Evolutionary conservation across 1,140 invertebrate genomes (phyloP), one percentile per base, ranked within the genome.

Genomic region (Episyrphus balteatus): DNA sequence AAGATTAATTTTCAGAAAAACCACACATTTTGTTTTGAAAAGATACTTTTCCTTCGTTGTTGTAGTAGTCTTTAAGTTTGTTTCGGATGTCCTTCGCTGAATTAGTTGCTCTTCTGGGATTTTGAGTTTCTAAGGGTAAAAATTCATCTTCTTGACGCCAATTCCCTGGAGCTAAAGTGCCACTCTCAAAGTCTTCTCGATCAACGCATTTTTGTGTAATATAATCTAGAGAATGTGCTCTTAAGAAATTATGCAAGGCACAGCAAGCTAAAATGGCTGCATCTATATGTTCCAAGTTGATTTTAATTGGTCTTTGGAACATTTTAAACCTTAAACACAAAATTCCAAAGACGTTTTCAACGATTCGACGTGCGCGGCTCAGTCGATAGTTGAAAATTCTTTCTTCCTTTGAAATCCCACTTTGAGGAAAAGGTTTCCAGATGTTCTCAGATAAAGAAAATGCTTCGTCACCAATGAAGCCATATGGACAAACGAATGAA

Each of bases 391-490:
- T 73, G 38, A 66, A 73, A 19, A 58, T 59, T 45, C 54, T 18
- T 57, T 72, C 39, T 44, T 51, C 44, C 44, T 44, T 43, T 45
- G 53, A 51, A 21, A 58, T 44, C 21, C 55, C 49, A 19, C 52
- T 52, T 31, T 52, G 55, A 19, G 50, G 49, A 55, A 58, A 76
- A 38, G 72, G 72, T 57, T 71, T 72, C 63, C 73, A 60, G n/a
- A 74, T 44, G 48, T 68, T 53, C 46, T 44, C 12, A 36, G 44
- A 46, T 19, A 74, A 36, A 30, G 69, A 56, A 59, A 77, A 78
- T 36, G 70, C 72, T 41, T 72, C 69, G 57, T 77, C 73, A 12
- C 57, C 72, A 19, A 75, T 53, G 55, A 76, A 53, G 21, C 66
- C 54, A 50, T 66, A 63, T 31, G 63, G 56, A 42, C 65, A 41